Conservation (phyloP, 2,113 vertebrate species). For the Kobus ellipsiprymnus region DNA sequence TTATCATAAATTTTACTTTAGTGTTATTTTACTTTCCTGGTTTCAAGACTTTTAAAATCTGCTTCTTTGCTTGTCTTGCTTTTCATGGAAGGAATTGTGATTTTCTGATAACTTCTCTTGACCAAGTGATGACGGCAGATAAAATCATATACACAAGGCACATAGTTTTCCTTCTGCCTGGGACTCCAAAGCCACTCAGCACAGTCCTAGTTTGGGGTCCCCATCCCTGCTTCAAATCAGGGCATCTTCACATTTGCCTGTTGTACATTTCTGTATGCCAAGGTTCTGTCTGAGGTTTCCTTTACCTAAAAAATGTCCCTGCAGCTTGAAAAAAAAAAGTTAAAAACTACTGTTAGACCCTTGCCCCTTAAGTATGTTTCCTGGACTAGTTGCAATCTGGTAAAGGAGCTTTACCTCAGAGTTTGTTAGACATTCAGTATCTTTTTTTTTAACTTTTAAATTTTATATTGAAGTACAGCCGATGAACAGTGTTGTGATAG, state of each 20-base stretch:
- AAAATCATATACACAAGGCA: no score
- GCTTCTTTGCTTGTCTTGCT: not conserved
- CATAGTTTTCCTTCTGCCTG: not conserved
- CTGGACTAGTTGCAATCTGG: not conserved
- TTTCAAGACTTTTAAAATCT: not conserved
- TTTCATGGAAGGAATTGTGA: not conserved
- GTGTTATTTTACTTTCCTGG: not conserved
- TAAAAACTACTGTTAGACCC: not conserved
- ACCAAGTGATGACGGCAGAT: not conserved
- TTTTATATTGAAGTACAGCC: not conserved
- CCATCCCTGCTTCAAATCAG: not conserved
- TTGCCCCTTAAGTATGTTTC: not conserved
- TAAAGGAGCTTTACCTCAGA: not conserved
- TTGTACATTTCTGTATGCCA: not conserved
- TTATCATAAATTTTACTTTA: not conserved
- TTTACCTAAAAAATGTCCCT: not conserved
- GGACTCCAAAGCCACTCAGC: not conserved
- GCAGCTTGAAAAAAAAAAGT: not conserved
- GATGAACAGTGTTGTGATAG: not conserved
- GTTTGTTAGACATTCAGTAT: not conserved
- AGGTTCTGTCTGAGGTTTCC: not conserved
- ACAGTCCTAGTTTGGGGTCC: not conserved
- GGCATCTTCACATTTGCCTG: not conserved
- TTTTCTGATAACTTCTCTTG: not conserved
- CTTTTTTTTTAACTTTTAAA: not conserved